Evolutionary conservation across 2,113 vertebrate species (phyloP).

Genomic region (Struthidea cinerea): DNA sequence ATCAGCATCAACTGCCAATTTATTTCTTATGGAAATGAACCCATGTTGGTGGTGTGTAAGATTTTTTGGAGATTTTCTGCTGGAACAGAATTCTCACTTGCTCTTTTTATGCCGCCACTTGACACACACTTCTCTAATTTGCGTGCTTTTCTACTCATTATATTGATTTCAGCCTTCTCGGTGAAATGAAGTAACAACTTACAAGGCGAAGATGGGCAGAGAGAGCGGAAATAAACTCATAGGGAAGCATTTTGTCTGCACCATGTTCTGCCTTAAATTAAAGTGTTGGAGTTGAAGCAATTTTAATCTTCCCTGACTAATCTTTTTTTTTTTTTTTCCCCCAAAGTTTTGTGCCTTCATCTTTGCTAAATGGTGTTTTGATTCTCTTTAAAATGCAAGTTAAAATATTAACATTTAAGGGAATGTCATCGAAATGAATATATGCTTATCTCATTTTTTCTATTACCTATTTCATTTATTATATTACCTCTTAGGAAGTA

Average conservation of each 20-base stretch:
- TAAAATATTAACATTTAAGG: background rate
- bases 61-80: slow-evolving; percentile 42
- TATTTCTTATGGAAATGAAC: slow-evolving; percentile 60
- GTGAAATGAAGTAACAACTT: background rate
- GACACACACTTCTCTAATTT: background rate
- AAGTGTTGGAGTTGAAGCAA: background rate
- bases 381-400: background rate
- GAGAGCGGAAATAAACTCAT: background rate
- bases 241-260: background rate
- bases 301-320: background rate
- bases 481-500: background rate
- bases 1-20: slow-evolving; percentile 47
- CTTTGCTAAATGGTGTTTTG: background rate
- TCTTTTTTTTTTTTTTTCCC: background rate
- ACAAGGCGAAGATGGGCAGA: background rate
- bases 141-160: background rate
- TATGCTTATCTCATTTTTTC: background rate
- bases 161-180: slow-evolving; percentile 1
- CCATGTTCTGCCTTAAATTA: background rate
- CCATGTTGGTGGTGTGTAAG: background rate
- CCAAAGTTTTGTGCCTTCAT: background rate
- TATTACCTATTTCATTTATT: background rate
- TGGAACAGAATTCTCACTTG: slow-evolving; percentile 19
- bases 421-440: background rate
- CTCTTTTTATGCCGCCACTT: slow-evolving; percentile 13